Percentiles rank a stretch among this genome's conserved stretches.
Evolutionary conservation across 2,113 vertebrate species (phyloP).

Genomic region (Danio rerio): DNA sequence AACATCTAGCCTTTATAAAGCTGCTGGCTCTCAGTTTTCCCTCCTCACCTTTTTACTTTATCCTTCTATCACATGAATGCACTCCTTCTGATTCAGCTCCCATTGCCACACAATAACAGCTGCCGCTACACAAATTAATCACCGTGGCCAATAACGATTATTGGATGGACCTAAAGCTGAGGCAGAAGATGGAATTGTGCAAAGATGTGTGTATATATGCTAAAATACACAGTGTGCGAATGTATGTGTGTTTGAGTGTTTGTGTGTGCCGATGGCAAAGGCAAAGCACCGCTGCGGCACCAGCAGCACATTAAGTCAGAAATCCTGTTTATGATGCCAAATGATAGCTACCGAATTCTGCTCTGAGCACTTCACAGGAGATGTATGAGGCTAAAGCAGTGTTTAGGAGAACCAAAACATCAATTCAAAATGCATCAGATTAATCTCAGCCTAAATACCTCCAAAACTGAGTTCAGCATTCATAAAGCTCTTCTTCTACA

Average conservation of each 20-base stretch:
- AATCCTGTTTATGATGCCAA: constrained; percentile 9
- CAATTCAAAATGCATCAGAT: not conserved
- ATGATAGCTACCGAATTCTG: constrained; percentile 1
- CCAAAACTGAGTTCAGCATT: too few species aligned
- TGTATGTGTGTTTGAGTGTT: constrained; percentile 18
- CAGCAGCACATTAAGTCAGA: constrained; percentile 15
- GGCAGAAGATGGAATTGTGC: constrained; percentile 7
- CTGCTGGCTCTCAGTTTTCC: constrained; percentile 4
- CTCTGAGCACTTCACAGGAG: not conserved
- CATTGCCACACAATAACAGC: constrained; percentile 20
- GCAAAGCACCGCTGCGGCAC: not conserved
- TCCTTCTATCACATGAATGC: constrained; percentile 13
- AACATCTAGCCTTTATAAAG: not conserved
- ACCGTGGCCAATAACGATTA: constrained; percentile 25
- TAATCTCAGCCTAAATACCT: too few species aligned
- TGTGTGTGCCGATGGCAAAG: constrained; percentile 1
- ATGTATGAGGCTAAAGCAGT: not conserved
- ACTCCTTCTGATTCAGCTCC: not conserved
- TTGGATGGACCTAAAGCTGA: constrained; percentile 25
- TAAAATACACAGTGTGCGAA: not conserved
- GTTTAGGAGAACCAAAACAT: not conserved
- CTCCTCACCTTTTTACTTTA: constrained; percentile 33
- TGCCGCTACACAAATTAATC: constrained; percentile 20
- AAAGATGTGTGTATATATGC: not conserved
- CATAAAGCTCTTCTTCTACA: too few species aligned